Base-by-base conservation (phyloP, 2,888 invertebrate genomes). In the Pheosia gnoma region DNA sequence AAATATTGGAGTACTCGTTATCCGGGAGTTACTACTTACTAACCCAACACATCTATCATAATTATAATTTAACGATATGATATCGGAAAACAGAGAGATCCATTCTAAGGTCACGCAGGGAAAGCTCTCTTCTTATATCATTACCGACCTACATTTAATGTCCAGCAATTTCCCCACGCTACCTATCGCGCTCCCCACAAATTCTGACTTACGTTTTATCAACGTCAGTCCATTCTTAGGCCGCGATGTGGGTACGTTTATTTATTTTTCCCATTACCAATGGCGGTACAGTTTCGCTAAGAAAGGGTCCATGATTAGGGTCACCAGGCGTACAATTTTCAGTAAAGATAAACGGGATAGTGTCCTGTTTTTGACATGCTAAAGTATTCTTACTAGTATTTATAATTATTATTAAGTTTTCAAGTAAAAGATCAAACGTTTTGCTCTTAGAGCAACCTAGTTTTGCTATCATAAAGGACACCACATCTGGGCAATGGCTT, bases 181-280 rank as follows among this genome's bases (percentile, higher is more conserved):
- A 37, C 54, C 56, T 56, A 56, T 41, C 41, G 41, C 41, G 7
- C 13, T 41, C 41, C 41, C 54, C 56, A 25, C 39, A 54, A 65
- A 47, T 47, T 60, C 58, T 52, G 45, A 59, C 60, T 59, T 61
- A 45, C 62, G 47, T 67, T 65, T 61, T 57, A 70, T 70, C 63
- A 64, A 58, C 61, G 73, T 66, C 72, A 59, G 64, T 68, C 66
- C 66, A 68, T 65, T 72, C 62, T 64, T 60, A 57, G 25, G 56
- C 41, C 57, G 64, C 61, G 59, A 65, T 65, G 67, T 67, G 62
- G 61, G 64, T 58, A 67, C 62, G 55, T 63, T 74, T 74, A 74
- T 74, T 74, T 74, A 74, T 74, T 60, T 64, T 70, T 59, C 53
- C 70, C 68, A 74, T 74, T 73, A 73, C 66, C 59, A 63, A 58